phyloP scores from a whole-genome alignment of 2,888 invertebrate genomes.

The Coelogynopora nodosa region DNA sequence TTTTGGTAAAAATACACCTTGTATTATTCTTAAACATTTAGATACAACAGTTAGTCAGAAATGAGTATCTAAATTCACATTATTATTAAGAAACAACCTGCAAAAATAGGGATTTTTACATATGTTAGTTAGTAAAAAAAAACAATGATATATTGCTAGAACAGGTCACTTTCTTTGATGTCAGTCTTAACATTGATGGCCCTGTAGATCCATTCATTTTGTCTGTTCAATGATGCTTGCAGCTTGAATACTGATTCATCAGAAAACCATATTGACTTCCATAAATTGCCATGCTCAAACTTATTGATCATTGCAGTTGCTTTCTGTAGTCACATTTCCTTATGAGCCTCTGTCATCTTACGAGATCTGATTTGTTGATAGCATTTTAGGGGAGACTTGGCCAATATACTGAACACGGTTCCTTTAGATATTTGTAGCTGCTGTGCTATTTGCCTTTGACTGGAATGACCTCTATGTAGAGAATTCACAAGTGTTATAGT shows the following conservation, averaged over 20 bases:
- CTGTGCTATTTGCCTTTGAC: too few species aligned
- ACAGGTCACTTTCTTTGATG: neutral
- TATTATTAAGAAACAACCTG: neutral
- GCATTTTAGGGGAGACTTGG: neutral
- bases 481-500: neutral
- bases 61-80: neutral
- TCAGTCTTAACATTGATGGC: constrained; percentile 7
- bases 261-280: neutral
- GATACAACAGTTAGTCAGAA: neutral
- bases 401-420: neutral
- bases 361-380: neutral
- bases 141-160: too few species aligned
- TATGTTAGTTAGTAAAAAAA: neutral
- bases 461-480: neutral
- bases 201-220: constrained; percentile 11
- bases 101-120: neutral
- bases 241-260: neutral
- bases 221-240: neutral
- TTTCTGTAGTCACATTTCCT: neutral
- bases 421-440: neutral
- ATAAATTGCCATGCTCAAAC: neutral
- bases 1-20: neutral
- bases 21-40: neutral
- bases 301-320: neutral
- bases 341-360: neutral